Conservation (phyloP, 2,888 invertebrate genomes). For the Diarsia rubi region DNA sequence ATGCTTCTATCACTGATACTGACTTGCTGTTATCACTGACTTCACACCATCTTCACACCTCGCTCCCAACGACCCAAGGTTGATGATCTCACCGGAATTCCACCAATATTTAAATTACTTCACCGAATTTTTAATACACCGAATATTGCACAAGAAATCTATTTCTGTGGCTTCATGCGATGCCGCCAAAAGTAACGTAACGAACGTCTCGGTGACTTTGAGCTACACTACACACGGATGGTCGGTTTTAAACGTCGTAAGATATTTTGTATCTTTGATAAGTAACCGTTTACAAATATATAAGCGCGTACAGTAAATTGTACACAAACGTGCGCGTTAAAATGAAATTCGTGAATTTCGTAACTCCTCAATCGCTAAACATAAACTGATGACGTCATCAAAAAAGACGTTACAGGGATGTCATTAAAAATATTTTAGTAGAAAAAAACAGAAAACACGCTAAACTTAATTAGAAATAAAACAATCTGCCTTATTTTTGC, state of each 20-base stretch:
- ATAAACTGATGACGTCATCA: slow-evolving; percentile 89
- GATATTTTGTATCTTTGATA: slow-evolving; percentile 29
- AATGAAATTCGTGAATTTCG: slow-evolving; percentile 80
- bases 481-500: background rate
- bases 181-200: slow-evolving; percentile 89
- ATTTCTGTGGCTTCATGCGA: slow-evolving; percentile 87
- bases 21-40: slow-evolving; percentile 58
- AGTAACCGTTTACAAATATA: slow-evolving; percentile 50
- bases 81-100: slow-evolving; percentile 60
- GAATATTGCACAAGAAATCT: slow-evolving; percentile 88
- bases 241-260: slow-evolving; percentile 25
- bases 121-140: slow-evolving; percentile 70
- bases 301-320: slow-evolving; percentile 69
- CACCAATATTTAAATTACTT: slow-evolving; percentile 71
- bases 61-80: slow-evolving; percentile 64
- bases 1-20: slow-evolving; percentile 72
- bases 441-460: background rate
- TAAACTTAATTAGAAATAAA: background rate
- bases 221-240: slow-evolving; percentile 46
- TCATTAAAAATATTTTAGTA: slow-evolving; percentile 20
- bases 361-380: slow-evolving; percentile 83
- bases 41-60: slow-evolving; percentile 73
- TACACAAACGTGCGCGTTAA: slow-evolving; percentile 71
- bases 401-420: slow-evolving; percentile 75
- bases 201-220: slow-evolving; percentile 72